A percentile compares a stretch with the other conserved stretches of the same genome.
Conservation (phyloP, 2,888 invertebrate species). For the Leucoptera coffeella region DNA sequence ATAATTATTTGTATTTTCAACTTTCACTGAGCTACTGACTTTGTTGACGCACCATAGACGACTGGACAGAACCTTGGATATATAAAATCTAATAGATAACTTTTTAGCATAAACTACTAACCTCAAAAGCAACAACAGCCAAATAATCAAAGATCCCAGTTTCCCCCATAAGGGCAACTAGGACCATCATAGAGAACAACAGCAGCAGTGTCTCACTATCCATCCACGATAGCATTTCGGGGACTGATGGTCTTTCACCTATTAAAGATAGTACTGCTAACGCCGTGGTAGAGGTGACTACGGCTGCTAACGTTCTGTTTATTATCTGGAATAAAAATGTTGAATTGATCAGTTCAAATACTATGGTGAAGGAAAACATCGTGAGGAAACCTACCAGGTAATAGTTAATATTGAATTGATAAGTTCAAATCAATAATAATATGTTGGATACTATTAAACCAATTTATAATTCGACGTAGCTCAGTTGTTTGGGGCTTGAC, state of each 20-base stretch:
- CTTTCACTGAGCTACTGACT: too few species aligned
- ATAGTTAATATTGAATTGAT: background rate
- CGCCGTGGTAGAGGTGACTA: slow-evolving; percentile 65
- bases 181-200: slow-evolving; percentile 75
- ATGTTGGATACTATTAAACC: too few species aligned
- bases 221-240: slow-evolving; percentile 68
- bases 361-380: background rate
- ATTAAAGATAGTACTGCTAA: slow-evolving; percentile 63
- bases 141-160: slow-evolving; percentile 76
- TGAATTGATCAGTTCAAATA: background rate
- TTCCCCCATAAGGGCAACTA: slow-evolving; percentile 71
- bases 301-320: slow-evolving; percentile 69
- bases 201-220: slow-evolving; percentile 66
- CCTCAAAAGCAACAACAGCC: slow-evolving; percentile 64
- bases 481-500: too few species aligned
- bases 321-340: slow-evolving; percentile 54
- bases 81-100: too few species aligned
- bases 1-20: too few species aligned
- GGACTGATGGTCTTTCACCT: slow-evolving; percentile 65
- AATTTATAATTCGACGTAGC: too few species aligned
- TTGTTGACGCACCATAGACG: too few species aligned
- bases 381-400: background rate
- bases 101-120: too few species aligned
- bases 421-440: too few species aligned
- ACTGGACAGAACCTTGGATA: too few species aligned